Evolutionary conservation across 2,888 invertebrate species (phyloP), one percentile per base, ranked within the genome.

Genomic region (Tanypteryx hageni): DNA sequence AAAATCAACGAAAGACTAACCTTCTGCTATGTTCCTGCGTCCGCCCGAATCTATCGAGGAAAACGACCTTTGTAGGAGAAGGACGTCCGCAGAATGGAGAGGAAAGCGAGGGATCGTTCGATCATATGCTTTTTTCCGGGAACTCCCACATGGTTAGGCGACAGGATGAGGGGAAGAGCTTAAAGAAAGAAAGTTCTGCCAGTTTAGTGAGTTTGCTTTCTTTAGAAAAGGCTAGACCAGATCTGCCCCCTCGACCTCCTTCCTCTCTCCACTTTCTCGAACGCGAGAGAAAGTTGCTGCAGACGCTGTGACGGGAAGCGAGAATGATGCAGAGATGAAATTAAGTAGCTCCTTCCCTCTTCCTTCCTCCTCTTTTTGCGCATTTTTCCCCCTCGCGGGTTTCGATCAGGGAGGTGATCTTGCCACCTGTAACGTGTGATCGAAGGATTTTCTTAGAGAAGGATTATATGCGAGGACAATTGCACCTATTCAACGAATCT

Each of bases 61-160:
- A n/a, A 13, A 13, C 64, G 44, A 64, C 89, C 64, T 31, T 64
- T 64, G 89, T 10, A 89, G 61, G 10, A n/a, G 64, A 56, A 61
- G 89, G 89, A 89, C 64, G 89, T 64, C 64, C 44, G 68, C 64
- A n/a, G 89, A 89, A 68, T 89, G 89, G 64, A 64, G 89, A n/a
- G 44, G 64, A 61, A n/a, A 68, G 61, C 18, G 64, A 44, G 16
- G 64, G 31, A 44, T 3, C 89, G 31, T 22, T n/a, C 89, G 8
- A 64, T 31, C 89, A 89, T 89, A 89, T 64, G 64, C 89, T 64
- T 68, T 89, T 64, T 61, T 61, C 56, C 83, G 56, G 83, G 76
- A 22, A 44, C 56, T 83, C 89, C 64, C 59, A 89, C 64, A 64
- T 64, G 31, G 64, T 44, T 11, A 44, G 64, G 89, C 44, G 89